Evolutionary conservation across 2,113 vertebrate species (phyloP), one percentile per base, ranked within the genome.

Genomic region (Theristicus caerulescens): DNA sequence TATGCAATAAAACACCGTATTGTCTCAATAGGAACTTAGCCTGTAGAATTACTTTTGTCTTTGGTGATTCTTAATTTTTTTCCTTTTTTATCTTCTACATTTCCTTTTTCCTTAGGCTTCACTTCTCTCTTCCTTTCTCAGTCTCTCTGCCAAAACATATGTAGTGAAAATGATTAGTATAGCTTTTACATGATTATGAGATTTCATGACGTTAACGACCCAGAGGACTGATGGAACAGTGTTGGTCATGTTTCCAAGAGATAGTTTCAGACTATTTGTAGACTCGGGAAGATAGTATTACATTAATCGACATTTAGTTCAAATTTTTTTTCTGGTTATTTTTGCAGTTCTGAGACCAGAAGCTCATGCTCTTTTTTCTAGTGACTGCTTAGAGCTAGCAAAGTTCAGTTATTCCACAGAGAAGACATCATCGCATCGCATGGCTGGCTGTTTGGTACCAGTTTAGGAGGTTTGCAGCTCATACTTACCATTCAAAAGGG

Each of bases 341-440:
- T 95, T 82, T 86, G 66, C 44, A 74, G 46, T 74, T 74, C 58
- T 66, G 57, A 83, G n/a, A 65, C 34, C 38, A 58, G 64, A 90
- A 42, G 17, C 54, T 92, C 13, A n/a, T 46, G 42, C 19, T 54
- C 8, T 81, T 78, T 80, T 65, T 83, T 49, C n/a, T 77, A 49
- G 42, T 14, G 20, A 61, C 40, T 61, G 22, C 34, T 84, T 42
- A 65, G 38, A 62, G 58, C 27, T 70, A 49, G 67, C 10, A 31
- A 59, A 84, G 74, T 62, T 85, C 59, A 44, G 24, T 69, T 78
- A 82, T 54, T 82, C 79, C 40, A 52, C n/a, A 78, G 54, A 57
- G 42, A 36, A 69, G 49, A 16, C 32, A 36, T 49, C 17, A 15
- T 62, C 2, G 3, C 34, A 42, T 46, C 0, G 0, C 18, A 5